phyloP scores from a whole-genome alignment of 2,888 invertebrate species.

The Drosophila atripex region DNA sequence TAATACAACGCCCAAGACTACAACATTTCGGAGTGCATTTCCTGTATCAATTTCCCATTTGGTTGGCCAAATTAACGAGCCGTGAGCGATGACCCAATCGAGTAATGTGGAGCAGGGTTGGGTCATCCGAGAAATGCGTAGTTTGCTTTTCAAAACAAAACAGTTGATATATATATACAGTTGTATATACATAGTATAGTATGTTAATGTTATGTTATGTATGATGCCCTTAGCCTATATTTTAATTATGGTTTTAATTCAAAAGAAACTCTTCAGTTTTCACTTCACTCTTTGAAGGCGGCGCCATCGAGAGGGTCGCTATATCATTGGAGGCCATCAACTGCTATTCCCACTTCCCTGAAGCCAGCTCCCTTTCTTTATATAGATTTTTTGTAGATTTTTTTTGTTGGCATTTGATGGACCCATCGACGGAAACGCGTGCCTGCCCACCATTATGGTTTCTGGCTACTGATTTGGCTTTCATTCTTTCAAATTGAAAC shows the following conservation, averaged over 20 bases:
- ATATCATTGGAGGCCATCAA: too few species aligned
- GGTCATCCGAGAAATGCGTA: slow-evolving; percentile 29
- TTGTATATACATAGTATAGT: too few species aligned
- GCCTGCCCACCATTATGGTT: slow-evolving; percentile 58
- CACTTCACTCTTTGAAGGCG: too few species aligned
- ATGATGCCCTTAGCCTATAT: slow-evolving; percentile 4
- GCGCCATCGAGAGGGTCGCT: too few species aligned
- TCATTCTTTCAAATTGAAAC: slow-evolving; percentile 43
- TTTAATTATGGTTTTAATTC: not conserved
- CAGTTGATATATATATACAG: too few species aligned
- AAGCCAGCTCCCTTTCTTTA: too few species aligned
- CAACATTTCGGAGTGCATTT: slow-evolving; percentile 53
- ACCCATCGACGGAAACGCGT: slow-evolving; percentile 64
- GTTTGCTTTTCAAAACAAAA: slow-evolving; percentile 37
- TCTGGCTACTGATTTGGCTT: slow-evolving; percentile 23
- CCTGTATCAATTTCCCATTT: slow-evolving; percentile 67
- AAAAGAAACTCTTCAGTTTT: too few species aligned
- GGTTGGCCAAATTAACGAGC: slow-evolving; percentile 73
- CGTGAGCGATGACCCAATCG: slow-evolving; percentile 64
- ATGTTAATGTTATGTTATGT: too few species aligned
- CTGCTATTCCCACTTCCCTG: too few species aligned
- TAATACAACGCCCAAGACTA: slow-evolving; percentile 8
- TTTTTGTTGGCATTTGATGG: too few species aligned
- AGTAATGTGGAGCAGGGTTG: slow-evolving; percentile 64
- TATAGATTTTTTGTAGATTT: too few species aligned